phyloP scores from a whole-genome alignment of 2,888 invertebrate species.

The Tortricodes alternella region DNA sequence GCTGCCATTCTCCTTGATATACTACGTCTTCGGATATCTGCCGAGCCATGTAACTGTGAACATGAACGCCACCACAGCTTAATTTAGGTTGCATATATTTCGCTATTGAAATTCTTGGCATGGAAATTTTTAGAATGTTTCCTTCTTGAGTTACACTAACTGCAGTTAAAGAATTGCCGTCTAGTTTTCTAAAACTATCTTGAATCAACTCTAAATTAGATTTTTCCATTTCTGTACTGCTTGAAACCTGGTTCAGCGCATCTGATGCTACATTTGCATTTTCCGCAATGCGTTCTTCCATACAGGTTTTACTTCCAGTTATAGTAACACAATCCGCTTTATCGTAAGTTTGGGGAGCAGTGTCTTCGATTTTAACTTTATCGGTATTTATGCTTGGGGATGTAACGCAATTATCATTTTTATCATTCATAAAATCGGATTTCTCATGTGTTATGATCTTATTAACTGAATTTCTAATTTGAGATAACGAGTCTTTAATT shows the following conservation, averaged over 20 bases:
- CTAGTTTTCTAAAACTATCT: conserved; percentile 34
- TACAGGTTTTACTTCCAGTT: not conserved
- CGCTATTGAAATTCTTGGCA: conserved; percentile 33
- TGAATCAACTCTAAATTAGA: conserved; percentile 44
- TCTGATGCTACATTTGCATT: conserved; percentile 34
- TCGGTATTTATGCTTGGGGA: not conserved
- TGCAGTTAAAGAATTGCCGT: conserved; percentile 29
- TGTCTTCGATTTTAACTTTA: not conserved
- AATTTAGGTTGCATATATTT: conserved; percentile 48
- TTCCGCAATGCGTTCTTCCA: not conserved
- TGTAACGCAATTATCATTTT: not conserved
- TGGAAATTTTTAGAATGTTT: not conserved
- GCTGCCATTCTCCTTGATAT: conserved; percentile 73
- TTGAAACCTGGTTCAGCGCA: conserved; percentile 42
- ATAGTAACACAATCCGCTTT: not conserved
- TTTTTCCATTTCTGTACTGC: conserved; percentile 43
- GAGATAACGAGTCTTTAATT: conserved; percentile 53
- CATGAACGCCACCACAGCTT: conserved; percentile 60
- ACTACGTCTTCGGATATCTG: conserved; percentile 63
- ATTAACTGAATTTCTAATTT: conserved; percentile 15
- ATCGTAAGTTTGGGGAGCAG: not conserved
- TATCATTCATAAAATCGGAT: not conserved
- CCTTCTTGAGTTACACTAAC: conserved; percentile 23
- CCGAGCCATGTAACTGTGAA: conserved; percentile 68
- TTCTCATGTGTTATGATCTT: not conserved